A percentile compares a stretch with the other conserved stretches of the same genome.
These are phyloP conservation scores for Macropodus opercularis DNA, from an alignment of 2,797 vertebrate species.

Conservation along the genomic window DNA sequence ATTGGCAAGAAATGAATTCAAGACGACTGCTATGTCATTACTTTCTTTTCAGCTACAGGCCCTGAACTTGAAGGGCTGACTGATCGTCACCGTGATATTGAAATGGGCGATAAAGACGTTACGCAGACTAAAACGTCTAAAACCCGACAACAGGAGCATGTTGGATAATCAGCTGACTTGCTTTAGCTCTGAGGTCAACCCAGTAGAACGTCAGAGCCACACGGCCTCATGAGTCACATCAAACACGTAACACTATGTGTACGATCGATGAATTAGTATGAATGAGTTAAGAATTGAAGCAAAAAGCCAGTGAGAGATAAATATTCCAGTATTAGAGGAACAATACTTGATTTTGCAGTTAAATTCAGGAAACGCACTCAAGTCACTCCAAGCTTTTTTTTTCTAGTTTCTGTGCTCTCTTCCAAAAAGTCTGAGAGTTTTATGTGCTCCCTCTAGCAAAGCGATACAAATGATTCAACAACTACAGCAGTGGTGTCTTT, in stretches of 20 bases:
- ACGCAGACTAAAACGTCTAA: neutral
- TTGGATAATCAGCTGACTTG: no score
- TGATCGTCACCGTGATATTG: no score
- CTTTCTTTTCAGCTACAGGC: neutral
- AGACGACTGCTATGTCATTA: neutral
- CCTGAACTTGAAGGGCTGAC: neutral
- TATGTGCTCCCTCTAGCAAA: conserved; percentile 36
- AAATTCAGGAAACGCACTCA: conserved; percentile 2
- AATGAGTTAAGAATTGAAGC: neutral
- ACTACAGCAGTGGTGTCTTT: conserved; percentile 26
- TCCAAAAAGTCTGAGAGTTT: conserved; percentile 24
- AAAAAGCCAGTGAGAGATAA: neutral
- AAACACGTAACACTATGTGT: no score
- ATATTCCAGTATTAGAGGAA: neutral
- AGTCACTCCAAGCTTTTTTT: conserved; percentile 12
- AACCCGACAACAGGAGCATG: no score
- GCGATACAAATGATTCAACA: conserved; percentile 47
- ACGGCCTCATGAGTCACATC: no score
- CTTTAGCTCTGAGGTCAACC: no score
- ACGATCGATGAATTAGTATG: neutral
- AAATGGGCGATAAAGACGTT: no score
- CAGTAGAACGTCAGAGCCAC: no score
- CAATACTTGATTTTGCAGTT: neutral
- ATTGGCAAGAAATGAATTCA: neutral
- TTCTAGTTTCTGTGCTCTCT: conserved; percentile 26